These are phyloP conservation scores for Tachina lurida DNA, from an alignment of 2,888 invertebrate genomes.

Conservation along the genomic window DNA sequence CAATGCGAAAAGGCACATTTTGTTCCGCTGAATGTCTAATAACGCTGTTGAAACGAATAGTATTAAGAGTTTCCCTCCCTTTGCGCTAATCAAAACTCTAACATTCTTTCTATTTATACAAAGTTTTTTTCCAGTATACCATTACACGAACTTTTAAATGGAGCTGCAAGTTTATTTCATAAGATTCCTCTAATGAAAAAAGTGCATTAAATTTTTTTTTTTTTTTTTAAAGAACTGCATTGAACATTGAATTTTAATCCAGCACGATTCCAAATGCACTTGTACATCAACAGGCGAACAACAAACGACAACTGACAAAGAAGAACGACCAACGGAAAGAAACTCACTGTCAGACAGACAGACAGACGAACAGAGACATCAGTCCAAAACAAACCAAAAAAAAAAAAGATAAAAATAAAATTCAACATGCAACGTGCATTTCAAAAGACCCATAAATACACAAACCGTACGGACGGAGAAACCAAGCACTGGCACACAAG, in stretches of 20 bases:
- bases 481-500: conserved; percentile 2
- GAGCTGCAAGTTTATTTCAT: not conserved
- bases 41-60: too few species aligned
- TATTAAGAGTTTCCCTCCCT: too few species aligned
- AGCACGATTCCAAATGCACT: conserved; percentile 51
- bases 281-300: conserved; percentile 47
- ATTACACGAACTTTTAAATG: not conserved
- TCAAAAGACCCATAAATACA: conserved; percentile 47
- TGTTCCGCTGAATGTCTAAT: too few species aligned
- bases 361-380: conserved; percentile 16
- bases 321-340: conserved; percentile 60
- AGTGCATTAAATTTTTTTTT: not conserved
- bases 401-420: conserved; percentile 26
- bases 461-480: conserved; percentile 15
- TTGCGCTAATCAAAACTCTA: too few species aligned
- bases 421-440: conserved; percentile 47
- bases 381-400: conserved; percentile 9
- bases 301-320: conserved; percentile 36
- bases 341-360: conserved; percentile 18
- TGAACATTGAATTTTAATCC: conserved; percentile 27
- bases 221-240: not conserved
- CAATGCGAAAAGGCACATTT: too few species aligned
- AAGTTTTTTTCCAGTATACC: not conserved
- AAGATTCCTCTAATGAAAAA: conserved; percentile 10
- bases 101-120: too few species aligned